Percentiles rank a stretch among this genome's conserved stretches.
Conservation (phyloP, 2,113 vertebrate genomes). For the Osmerus mordax region DNA sequence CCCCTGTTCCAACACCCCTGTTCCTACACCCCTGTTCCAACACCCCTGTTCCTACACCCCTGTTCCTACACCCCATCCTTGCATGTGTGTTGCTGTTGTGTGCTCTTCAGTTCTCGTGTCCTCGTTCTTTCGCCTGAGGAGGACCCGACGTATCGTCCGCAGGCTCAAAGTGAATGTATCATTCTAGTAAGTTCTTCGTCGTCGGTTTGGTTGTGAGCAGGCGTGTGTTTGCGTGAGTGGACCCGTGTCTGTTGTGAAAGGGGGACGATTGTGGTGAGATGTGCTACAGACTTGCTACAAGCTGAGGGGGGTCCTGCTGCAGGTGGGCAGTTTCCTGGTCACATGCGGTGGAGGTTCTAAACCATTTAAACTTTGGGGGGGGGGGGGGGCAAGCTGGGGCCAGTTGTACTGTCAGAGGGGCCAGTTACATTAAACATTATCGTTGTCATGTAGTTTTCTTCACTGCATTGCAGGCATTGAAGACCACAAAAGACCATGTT, state of each 20-base stretch:
- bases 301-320: constrained; percentile 21
- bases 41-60: too few relatives aligned
- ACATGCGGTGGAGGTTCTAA: too few relatives aligned
- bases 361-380: too few relatives aligned
- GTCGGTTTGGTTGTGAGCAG: constrained; percentile 52
- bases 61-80: constrained; percentile 10
- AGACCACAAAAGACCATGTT: too few relatives aligned
- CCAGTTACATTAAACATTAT: too few relatives aligned
- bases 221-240: constrained; percentile 46
- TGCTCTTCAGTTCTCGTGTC: constrained; percentile 35
- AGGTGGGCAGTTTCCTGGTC: too few relatives aligned
- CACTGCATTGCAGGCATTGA: too few relatives aligned
- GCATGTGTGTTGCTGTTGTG: constrained; percentile 62
- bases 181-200: constrained; percentile 40
- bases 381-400: too few relatives aligned
- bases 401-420: too few relatives aligned
- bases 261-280: constrained; percentile 73
- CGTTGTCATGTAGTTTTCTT: too few relatives aligned
- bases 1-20: too few relatives aligned
- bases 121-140: constrained; percentile 40
- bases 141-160: constrained; percentile 28
- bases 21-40: too few relatives aligned
- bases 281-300: constrained; percentile 46
- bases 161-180: constrained; percentile 63
- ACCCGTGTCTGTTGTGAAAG: constrained; percentile 64